These are phyloP conservation scores for Asarcornis scutulata DNA, from an alignment of 2,113 vertebrate species.

Conservation along the genomic window DNA sequence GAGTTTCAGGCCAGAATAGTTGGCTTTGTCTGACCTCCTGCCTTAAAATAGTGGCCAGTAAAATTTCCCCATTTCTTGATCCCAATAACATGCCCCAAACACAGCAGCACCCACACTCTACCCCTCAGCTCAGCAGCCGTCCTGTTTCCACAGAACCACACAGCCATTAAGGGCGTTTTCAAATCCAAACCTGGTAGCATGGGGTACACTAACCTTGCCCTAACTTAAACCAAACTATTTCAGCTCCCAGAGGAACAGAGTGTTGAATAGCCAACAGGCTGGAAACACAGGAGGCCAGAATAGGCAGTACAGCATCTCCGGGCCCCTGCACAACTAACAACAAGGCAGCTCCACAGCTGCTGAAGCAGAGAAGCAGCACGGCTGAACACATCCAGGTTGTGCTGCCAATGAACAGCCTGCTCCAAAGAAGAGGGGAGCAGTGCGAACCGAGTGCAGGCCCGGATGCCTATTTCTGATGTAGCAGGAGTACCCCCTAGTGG, in stretches of 20 bases:
- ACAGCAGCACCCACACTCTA: not conserved
- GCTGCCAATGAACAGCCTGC: not conserved
- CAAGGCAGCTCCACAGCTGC: not conserved
- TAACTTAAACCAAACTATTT: not conserved
- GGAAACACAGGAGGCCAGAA: not conserved
- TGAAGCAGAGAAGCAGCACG: not conserved
- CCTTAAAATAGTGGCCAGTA: not conserved
- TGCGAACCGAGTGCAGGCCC: not conserved
- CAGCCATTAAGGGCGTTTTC: not conserved
- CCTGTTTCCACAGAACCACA: rapidly evolving
- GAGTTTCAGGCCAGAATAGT: not conserved
- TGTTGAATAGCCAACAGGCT: rapidly evolving
- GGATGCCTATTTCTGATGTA: not conserved
- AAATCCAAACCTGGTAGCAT: not conserved
- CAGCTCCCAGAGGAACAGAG: not conserved
- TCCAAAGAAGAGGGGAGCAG: not conserved
- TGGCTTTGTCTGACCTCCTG: not conserved
- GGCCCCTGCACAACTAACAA: not conserved
- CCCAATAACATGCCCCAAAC: not conserved
- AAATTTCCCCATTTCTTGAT: not conserved
- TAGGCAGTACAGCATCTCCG: not conserved
- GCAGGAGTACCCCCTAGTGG: constrained; percentile 69
- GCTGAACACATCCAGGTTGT: not conserved
- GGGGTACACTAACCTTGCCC: not conserved
- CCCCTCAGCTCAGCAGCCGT: not conserved